These are phyloP conservation scores for Poeciliopsis occidentalis DNA, from an alignment of 2,113 vertebrate genomes.

Conservation along the genomic window DNA sequence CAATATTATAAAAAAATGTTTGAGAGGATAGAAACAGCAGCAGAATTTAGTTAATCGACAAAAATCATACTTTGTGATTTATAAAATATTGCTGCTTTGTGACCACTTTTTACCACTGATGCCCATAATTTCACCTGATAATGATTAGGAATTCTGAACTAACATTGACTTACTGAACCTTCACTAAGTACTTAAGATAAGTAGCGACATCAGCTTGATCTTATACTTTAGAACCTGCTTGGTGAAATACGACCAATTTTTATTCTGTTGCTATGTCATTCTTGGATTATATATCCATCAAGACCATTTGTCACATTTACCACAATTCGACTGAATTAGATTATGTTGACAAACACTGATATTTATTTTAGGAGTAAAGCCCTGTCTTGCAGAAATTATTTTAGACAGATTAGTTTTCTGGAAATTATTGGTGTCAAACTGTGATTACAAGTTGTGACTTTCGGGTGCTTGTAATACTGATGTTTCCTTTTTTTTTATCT, in stretches of 20 bases:
- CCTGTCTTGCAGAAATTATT: no score
- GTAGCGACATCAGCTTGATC: neutral
- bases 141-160: neutral
- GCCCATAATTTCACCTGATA: neutral
- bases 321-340: no score
- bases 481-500: no score
- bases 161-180: neutral
- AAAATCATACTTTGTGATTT: neutral
- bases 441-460: no score
- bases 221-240: neutral
- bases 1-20: no score
- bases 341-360: no score
- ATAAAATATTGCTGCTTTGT: neutral
- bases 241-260: neutral
- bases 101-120: neutral
- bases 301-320: no score
- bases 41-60: neutral
- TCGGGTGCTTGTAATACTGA: no score
- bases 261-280: neutral
- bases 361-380: no score
- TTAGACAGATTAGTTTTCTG: no score
- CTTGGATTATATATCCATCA: no score
- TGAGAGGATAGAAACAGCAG: neutral
- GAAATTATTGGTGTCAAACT: no score
- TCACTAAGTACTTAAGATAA: neutral